These are phyloP conservation scores for Tanaodytes sp. DNA, from an alignment of 2,888 invertebrate genomes.

Conservation along the genomic window DNA sequence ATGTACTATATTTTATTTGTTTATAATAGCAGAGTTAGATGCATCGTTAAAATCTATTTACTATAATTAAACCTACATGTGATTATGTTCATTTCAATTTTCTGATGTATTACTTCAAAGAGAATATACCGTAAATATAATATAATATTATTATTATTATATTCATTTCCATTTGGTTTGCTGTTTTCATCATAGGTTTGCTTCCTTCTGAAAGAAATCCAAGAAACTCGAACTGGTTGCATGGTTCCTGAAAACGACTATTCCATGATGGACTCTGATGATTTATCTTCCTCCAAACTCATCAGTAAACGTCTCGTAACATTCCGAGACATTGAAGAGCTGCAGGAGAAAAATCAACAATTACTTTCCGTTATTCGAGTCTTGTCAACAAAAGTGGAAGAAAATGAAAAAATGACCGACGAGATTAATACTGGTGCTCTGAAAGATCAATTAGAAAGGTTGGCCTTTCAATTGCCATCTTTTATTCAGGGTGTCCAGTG, in stretches of 20 bases:
- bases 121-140: too few relatives aligned
- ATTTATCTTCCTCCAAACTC: conserved; percentile 78
- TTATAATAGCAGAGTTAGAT: too few relatives aligned
- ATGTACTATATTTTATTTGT: too few relatives aligned
- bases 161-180: too few relatives aligned
- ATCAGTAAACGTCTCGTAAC: conserved; percentile 91
- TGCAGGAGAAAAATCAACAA: conserved; percentile 92
- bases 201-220: conserved; percentile 86
- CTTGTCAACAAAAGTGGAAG: conserved; percentile 87
- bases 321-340: conserved; percentile 89
- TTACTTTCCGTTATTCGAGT: conserved; percentile 88
- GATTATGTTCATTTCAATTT: too few relatives aligned
- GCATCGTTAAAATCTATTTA: too few relatives aligned
- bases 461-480: too few relatives aligned
- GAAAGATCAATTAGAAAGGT: conserved; percentile 79
- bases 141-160: too few relatives aligned
- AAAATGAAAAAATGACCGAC: conserved; percentile 81
- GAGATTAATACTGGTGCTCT: conserved; percentile 80
- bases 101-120: too few relatives aligned
- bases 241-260: conserved; percentile 75
- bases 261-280: conserved; percentile 71
- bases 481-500: too few relatives aligned
- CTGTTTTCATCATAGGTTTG: too few relatives aligned
- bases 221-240: conserved; percentile 83
- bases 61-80: not conserved